Evolutionary conservation across 2,113 vertebrate genomes (phyloP), one percentile per base, ranked within the genome.

Genomic region (Boleophthalmus pectinirostris): DNA sequence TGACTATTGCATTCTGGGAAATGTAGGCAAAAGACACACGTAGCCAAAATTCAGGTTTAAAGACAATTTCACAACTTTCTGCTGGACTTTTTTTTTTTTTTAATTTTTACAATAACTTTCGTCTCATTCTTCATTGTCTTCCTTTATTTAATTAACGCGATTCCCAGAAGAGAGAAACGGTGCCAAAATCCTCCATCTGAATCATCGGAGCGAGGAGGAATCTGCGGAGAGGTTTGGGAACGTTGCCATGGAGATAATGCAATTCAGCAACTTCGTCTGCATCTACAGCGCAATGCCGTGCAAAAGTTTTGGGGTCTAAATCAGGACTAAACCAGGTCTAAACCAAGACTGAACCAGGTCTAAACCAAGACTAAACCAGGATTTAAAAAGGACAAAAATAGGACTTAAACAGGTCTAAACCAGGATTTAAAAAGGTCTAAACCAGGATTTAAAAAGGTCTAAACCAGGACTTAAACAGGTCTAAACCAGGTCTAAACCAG

Each of bases 131-230:
- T 79, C 82, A 68, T 63, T 15, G 25, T 47, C 75, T 66, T 66
- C 67, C 66, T 65, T 72, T 72, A 69, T 61, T 33, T 23, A 47
- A 66, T 38, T 70, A 69, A 58, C 49, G 24, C 29, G 77, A 61
- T 76, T 88, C 83, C 79, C 90, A 70, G 67, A 83, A 78, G 9
- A 53, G 82, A 79, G 74, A 74, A 69, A 67, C 61, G 64, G 87
- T 90, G 90, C 90, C 88, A 88, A 89, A 61, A 85, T 82, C 84
- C 78, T 70, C 82, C 68, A 45, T 43, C 60, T 71, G 80, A 87
- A 82, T 79, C 85, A 14, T 87, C 86, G 61, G n/a, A 75, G 66
- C 24, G 23, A 56, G 71, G 79, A 76, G 57, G 78, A 85, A 78
- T 61, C 46, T 64, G 67, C 71, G 83, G 80, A 74, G 58, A 81